Percentiles rank a stretch among this genome's conserved stretches.
phyloP scores from a whole-genome alignment of 1,140 invertebrate genomes.

The Sweltsa coloradensis region DNA sequence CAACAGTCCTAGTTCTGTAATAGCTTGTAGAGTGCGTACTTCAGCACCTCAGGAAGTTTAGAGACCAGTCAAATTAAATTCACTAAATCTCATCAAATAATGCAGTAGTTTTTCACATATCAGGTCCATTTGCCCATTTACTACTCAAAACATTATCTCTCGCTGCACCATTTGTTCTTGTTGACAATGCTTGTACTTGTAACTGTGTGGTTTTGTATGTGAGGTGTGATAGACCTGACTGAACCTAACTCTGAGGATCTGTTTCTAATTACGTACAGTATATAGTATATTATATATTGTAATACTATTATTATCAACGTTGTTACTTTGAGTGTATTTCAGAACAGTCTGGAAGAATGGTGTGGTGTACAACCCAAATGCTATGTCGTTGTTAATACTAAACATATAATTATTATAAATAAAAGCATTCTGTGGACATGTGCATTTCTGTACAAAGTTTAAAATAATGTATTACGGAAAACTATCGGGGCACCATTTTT shows the following conservation, averaged over 20 bases:
- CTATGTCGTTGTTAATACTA: slow-evolving; percentile 7
- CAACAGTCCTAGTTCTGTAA: no score
- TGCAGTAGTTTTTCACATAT: slow-evolving; percentile 8
- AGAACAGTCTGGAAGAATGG: not conserved
- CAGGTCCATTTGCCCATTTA: no score
- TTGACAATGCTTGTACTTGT: slow-evolving; percentile 1
- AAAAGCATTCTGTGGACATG: slow-evolving; percentile 10
- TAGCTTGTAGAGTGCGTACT: slow-evolving; percentile 3
- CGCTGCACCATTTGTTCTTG: not conserved
- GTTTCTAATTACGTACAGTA: no score
- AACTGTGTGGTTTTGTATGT: not conserved
- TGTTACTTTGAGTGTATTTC: slow-evolving; percentile 11
- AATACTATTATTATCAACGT: not conserved
- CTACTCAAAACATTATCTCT: slow-evolving; percentile 1
- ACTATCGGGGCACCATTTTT: slow-evolving; percentile 7
- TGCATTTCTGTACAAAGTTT: slow-evolving; percentile 14
- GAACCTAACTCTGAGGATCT: slow-evolving; percentile 1
- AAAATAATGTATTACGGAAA: not conserved
- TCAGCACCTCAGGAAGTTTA: slow-evolving; percentile 5
- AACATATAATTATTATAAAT: not conserved
- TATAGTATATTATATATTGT: not conserved
- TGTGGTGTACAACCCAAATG: slow-evolving; percentile 1
- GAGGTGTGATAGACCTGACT: not conserved
- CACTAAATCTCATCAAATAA: no score
- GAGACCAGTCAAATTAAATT: no score